Conservation (phyloP, 1,140 invertebrate species). For the Drosophila aff. region DNA sequence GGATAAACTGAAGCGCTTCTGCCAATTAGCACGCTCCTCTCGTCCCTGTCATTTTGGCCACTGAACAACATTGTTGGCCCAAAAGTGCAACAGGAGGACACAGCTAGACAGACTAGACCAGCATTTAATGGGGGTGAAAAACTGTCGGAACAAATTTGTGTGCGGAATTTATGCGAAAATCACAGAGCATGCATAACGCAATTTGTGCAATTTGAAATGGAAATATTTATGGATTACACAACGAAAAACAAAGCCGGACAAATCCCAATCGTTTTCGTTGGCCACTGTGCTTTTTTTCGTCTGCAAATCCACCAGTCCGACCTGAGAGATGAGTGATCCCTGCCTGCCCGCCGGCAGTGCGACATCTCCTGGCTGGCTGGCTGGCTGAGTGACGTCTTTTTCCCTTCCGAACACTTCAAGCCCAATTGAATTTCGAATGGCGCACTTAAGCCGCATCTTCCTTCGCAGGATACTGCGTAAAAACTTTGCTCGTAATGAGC, state of each 20-base stretch:
- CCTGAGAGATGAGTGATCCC: conserved; percentile 12
- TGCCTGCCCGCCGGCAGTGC: conserved; percentile 10
- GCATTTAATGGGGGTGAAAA: conserved; percentile 23
- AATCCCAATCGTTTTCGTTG: conserved; percentile 15
- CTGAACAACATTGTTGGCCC: conserved; percentile 45
- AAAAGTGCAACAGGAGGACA: conserved; percentile 23
- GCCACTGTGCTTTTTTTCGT: conserved; percentile 1
- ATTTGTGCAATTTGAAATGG: conserved; percentile 45
- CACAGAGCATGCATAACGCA: conserved; percentile 50
- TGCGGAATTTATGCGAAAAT: conserved; percentile 63
- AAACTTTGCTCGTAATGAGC: conserved; percentile 66
- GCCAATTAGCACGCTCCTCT: conserved; percentile 12
- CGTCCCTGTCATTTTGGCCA: background rate
- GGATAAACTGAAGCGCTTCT: conserved; percentile 22
- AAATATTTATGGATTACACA: conserved; percentile 62
- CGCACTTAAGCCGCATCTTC: conserved; percentile 60
- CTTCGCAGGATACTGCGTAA: conserved; percentile 51
- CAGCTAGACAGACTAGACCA: background rate
- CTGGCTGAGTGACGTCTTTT: conserved; percentile 38
- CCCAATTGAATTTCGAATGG: conserved; percentile 78
- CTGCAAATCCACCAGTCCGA: conserved; percentile 12
- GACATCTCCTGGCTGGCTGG: conserved; percentile 32
- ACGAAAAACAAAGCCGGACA: conserved; percentile 22
- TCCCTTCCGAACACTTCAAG: conserved; percentile 77
- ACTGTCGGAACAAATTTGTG: conserved; percentile 35